A percentile compares a stretch with the other conserved stretches of the same genome.
These are phyloP conservation scores for Trichoplusia ni DNA, from an alignment of 1,140 invertebrate species.

Conservation along the genomic window DNA sequence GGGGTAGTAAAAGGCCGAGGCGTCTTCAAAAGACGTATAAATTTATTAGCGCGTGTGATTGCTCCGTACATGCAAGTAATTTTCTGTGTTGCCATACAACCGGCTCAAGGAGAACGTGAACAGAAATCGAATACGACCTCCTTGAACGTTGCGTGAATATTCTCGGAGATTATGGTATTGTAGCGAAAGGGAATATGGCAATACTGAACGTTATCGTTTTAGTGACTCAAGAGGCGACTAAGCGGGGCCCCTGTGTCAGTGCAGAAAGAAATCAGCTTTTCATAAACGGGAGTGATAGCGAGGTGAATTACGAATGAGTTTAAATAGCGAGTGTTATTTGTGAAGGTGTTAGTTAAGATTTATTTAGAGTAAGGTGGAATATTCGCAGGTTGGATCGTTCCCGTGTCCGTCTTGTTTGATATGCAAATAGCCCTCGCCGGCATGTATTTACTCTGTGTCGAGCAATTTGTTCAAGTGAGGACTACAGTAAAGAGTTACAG, in stretches of 20 bases:
- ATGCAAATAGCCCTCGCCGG: background rate
- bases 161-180: background rate
- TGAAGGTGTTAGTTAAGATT: background rate
- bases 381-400: background rate
- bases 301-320: no score
- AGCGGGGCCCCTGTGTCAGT: constrained; percentile 4
- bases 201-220: constrained; percentile 11
- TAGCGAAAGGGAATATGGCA: background rate
- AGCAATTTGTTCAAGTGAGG: background rate
- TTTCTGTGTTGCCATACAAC: constrained; percentile 12
- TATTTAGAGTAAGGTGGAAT: constrained; percentile 5
- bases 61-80: constrained; percentile 13
- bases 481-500: no score
- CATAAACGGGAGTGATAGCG: background rate
- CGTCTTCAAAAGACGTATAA: constrained; percentile 18
- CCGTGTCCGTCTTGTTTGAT: background rate
- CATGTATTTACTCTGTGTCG: background rate
- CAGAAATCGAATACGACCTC: constrained; percentile 3
- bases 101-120: constrained; percentile 10
- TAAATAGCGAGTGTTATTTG: no score
- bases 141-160: constrained; percentile 7
- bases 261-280: constrained; percentile 12
- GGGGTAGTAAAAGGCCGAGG: constrained; percentile 3
- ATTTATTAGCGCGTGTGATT: constrained; percentile 26
- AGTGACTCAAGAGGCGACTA: background rate